Percentiles rank a stretch among this genome's conserved stretches.
Conservation (phyloP, 2,113 vertebrate species). For the Prionailurus viverrinus region DNA sequence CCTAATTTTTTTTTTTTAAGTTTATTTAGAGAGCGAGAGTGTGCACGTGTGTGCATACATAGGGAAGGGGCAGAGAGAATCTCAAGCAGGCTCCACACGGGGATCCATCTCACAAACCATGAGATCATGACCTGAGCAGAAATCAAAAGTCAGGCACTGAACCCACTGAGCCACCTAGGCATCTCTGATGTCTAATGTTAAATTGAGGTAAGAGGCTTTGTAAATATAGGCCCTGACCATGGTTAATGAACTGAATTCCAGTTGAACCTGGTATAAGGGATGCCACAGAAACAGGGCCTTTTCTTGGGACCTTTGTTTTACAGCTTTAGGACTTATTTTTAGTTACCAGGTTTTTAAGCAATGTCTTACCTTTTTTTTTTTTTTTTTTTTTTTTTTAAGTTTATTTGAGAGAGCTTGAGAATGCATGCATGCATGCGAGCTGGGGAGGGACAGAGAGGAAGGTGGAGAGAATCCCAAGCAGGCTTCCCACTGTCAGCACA, state of each 20-base stretch:
- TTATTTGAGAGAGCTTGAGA: not conserved
- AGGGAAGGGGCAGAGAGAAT: no score
- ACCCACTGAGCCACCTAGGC: not conserved
- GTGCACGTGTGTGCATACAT: no score
- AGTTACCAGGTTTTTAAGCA: not conserved
- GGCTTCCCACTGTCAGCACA: no score
- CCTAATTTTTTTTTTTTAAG: not conserved
- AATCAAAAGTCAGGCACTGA: not conserved
- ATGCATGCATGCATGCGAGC: no score
- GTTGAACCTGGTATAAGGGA: not conserved
- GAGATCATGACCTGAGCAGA: no score
- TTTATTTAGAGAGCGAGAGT: not conserved
- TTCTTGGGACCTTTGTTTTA: not conserved
- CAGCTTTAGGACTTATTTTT: not conserved
- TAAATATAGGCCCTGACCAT: conserved; percentile 7
- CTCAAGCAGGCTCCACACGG: no score
- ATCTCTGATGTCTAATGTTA: not conserved
- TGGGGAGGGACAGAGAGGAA: no score
- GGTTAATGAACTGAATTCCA: not conserved
- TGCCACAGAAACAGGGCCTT: not conserved
- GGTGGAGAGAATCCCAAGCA: no score
- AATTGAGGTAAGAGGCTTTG: conserved; percentile 10
- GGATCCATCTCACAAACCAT: not conserved
- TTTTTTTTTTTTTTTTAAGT: no score
- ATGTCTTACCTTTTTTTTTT: no score